Base-by-base conservation (phyloP, 2,888 invertebrate species). In the Dasysyrphus tricinctus region DNA sequence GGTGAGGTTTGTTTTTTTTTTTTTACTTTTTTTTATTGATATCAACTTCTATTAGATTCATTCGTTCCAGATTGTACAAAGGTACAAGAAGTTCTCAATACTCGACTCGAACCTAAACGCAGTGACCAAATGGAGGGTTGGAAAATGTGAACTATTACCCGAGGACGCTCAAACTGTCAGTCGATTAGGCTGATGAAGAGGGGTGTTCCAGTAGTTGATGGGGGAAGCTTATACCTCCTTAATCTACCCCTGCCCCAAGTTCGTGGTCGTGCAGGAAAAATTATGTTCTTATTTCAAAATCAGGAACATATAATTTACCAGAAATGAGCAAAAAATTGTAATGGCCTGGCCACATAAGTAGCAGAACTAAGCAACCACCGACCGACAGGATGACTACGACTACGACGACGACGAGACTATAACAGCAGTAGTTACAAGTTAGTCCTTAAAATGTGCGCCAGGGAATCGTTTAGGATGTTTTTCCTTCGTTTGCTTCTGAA, bases 231-330 rank as follows among this genome's bases (percentile, higher is more conserved):
- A 56, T 16, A 47, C n/a, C n/a, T 16, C 39, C 19, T 63, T 11
- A 72, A 79, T n/a, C 63, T 14, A 29, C n/a, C 63, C 49, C 37
- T 32, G 11, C 69, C 57, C 56, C 19, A 2, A 24, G 24, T 14
- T 14, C 11, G 14, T 34, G 24, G 19, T 44, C 37, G 32, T 51
- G 34, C 44, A 14, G 49, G 63, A 44, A 78, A 78, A 82, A 75
- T 86, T 72, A 86, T 78, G 78, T 86, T 75, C 74, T 65, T 72
- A 81, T 81, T 78, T 79, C 57, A 72, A 86, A 86, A 86, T 86
- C 86, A 86, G 57, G 75, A 86, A 79, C 78, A 72, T 75, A 75
- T 82, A 86, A 82, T 82, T 86, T 76, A 75, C 61, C 47, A 75
- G 84, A 80, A 76, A 84, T 75, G 75, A 72, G 76, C 14, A 65